phyloP scores from a whole-genome alignment of 2,797 vertebrate species.

The Epinephelus coioides region DNA sequence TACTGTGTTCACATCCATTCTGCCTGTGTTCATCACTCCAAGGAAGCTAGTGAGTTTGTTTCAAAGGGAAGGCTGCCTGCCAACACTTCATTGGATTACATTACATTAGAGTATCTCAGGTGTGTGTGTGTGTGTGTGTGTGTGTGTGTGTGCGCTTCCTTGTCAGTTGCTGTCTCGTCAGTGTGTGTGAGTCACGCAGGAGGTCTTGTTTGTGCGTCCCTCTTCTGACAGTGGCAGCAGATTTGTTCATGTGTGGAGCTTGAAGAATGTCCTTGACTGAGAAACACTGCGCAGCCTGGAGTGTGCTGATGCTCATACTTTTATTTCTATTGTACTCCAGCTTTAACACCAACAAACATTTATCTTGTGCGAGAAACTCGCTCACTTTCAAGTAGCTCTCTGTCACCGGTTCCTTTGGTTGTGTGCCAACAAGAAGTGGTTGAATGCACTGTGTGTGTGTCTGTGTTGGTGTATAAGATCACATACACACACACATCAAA shows the following conservation, averaged over 20 bases:
- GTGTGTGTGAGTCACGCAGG: slow-evolving; percentile 26
- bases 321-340: not conserved
- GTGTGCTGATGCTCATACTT: not conserved
- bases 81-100: slow-evolving; percentile 34
- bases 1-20: not conserved
- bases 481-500: not conserved
- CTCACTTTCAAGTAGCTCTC: not conserved
- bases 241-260: slow-evolving; percentile 23
- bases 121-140: slow-evolving; percentile 2
- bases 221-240: slow-evolving; percentile 9
- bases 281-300: not conserved
- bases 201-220: slow-evolving; percentile 10
- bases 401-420: not conserved
- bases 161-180: slow-evolving; percentile 17
- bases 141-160: not conserved
- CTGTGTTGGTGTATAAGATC: not conserved
- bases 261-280: slow-evolving; percentile 1
- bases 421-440: not conserved
- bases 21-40: not conserved
- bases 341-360: slow-evolving; percentile 3
- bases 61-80: not conserved
- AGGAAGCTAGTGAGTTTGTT: not conserved
- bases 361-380: not conserved
- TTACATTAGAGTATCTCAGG: slow-evolving; percentile 30
- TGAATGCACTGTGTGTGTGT: not conserved